Base-by-base conservation (phyloP, 1,140 invertebrate genomes). In the Tyrophagus putrescentiae region DNA sequence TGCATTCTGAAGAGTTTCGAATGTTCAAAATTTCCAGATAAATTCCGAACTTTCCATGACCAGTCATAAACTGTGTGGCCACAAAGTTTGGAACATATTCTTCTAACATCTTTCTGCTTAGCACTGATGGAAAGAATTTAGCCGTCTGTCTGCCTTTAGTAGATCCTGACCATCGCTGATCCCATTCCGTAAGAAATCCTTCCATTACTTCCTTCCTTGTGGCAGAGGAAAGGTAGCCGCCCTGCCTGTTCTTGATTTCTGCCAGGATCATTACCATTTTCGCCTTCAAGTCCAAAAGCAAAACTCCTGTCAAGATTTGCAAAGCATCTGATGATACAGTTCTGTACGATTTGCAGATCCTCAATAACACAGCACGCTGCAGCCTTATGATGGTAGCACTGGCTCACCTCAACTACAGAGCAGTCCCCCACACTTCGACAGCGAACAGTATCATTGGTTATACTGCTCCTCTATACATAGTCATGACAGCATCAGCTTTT, bases 191-290 rank as follows among this genome's bases (percentile, higher is more conserved):
- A 7, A 50, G 21, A 6, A 9, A 23, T 9, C 28, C 7, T 13
- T 54, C 7, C 23, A 18, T 54, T 9, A 54, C 11, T 36, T n/a
- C 16, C 36, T 54, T 54, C 6, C 6, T 31, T 32, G 6, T 7
- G 16, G 6, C 6, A 18, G 52, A 32, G 7, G 7, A 32, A 5
- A 9, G 6, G 52, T 9, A 18, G 52, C 52, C 28, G 9, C 52
- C 36, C 36, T 54, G 18, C 28, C 52, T 9, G 6, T 32, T 54
- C 41, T 54, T 58, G 45, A 25, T 58, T 54, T 16, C 27, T 48
- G n/a, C 21, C 6, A 7, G 9, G 25, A 11, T 48, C 7, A 18
- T 23, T 18, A 9, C 13, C 7, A 6, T 7, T 21, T 58, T 27
- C 9, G 29, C 11, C 9, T 54, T 9, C 7, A 58, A 11, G 56